Base-by-base conservation (phyloP, 2,113 vertebrate species). In the Lepus timidus region DNA sequence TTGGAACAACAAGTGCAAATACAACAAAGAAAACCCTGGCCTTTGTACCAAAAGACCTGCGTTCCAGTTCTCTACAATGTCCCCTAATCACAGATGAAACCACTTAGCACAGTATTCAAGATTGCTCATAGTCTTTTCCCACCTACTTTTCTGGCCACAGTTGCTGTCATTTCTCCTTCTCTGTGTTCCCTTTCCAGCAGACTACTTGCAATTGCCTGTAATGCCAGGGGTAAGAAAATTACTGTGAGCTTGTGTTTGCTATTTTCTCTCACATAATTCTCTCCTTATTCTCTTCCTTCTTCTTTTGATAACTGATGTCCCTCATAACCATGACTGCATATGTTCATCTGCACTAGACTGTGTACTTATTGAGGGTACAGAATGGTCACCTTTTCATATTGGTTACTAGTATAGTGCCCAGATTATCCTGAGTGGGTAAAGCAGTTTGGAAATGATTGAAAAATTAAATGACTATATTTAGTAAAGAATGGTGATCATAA, bases 1-100 rank as follows among this genome's bases (percentile, higher is more conserved):
- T 74, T 94, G 55, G 16, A 88, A 4, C 36, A 22, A 80, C 4
- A 1, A 84, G 19, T 33, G 14, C 3, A 44, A 68, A 86, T 83
- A 19, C 65, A 78, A 25, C 31, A 85, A 65, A 85, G 58, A 94
- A 90, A 85, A 73, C 0, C 6, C 11, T 3, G 11, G 17, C 11
- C 16, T 92, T 74, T 70, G 36, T 82, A 73, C 70, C 61, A 82
- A 85, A 36, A 94, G 49, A 67, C 11, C n/a, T 70, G 25, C 78
- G 1, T 67, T 33, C 33, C 74, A 65, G 25, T 83, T 39, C 64
- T 68, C 51, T 29, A 25, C 31, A 25, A 78, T 33, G 12, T 75
- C 19, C 16, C 11, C 27, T 17, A 64, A 58, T 78, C 75, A 64
- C 6, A 33, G n/a, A 85, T 20, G 12, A 81, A 65, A 55, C 4